Evolutionary conservation across 2,888 invertebrate genomes (phyloP).

Genomic region (Drosophila leonis): DNA sequence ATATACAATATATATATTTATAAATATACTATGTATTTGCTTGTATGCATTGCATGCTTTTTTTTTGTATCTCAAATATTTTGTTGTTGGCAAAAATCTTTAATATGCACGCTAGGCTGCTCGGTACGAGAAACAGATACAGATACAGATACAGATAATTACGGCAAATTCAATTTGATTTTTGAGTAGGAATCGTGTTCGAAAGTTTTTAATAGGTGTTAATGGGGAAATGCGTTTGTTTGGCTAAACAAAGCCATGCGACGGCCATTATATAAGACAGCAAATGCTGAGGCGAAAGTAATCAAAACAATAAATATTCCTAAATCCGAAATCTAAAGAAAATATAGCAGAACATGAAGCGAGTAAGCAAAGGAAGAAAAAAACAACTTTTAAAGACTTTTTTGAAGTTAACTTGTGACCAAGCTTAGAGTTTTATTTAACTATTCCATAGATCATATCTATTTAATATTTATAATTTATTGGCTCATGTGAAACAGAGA

Average conservation of each 20-base stretch:
- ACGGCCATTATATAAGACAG: conserved; percentile 19
- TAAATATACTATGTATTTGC: background rate
- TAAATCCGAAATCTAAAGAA: background rate
- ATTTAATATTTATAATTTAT: conserved; percentile 1
- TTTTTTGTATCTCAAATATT: conserved; percentile 6
- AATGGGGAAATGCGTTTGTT: conserved; percentile 39
- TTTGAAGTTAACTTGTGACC: too few species aligned
- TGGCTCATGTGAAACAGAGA: background rate
- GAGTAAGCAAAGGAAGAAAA: background rate
- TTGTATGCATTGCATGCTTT: conserved; percentile 41
- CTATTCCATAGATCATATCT: background rate
- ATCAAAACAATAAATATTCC: conserved; percentile 5
- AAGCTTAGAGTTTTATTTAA: too few species aligned
- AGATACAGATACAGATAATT: conserved; percentile 21
- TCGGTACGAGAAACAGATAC: conserved; percentile 28
- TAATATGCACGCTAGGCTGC: conserved; percentile 57
- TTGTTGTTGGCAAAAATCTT: conserved; percentile 22
- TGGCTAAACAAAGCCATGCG: conserved; percentile 7
- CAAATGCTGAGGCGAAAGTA: conserved; percentile 20
- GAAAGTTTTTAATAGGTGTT: conserved; percentile 43
- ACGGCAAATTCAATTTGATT: conserved; percentile 27
- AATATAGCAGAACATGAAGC: background rate
- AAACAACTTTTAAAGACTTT: background rate
- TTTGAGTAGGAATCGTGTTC: conserved; percentile 37
- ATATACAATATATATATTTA: background rate